These are phyloP conservation scores for Microcebus tavaratra DNA, from an alignment of 2,113 vertebrate species.

Conservation along the genomic window DNA sequence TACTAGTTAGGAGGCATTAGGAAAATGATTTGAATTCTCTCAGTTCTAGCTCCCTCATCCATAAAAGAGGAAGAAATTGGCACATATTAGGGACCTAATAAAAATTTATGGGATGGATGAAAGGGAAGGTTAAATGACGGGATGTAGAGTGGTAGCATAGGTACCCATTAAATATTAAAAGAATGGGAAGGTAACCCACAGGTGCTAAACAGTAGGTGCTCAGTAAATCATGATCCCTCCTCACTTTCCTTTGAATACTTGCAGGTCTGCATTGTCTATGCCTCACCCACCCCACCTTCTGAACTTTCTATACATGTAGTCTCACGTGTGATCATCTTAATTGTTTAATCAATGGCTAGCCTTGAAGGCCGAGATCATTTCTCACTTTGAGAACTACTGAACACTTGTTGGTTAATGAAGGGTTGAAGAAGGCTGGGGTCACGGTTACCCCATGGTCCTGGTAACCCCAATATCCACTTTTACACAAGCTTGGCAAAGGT, in stretches of 20 bases:
- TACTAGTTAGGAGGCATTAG: not conserved
- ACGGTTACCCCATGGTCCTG: not conserved
- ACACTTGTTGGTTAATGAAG: not conserved
- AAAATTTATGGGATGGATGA: not conserved
- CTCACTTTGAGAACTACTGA: not conserved
- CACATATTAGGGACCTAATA: not conserved
- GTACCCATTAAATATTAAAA: not conserved
- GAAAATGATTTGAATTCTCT: not conserved
- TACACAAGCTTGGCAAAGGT: not conserved
- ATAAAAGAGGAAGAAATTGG: not conserved
- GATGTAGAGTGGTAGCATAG: not conserved
- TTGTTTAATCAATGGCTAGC: not conserved
- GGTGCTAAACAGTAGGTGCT: not conserved
- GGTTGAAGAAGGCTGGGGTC: not conserved
- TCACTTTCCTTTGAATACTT: not conserved
- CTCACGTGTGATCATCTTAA: not conserved
- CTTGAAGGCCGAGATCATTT: not conserved
- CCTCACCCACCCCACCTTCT: not conserved
- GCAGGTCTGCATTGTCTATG: not conserved
- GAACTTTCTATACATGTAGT: not conserved
- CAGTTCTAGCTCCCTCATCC: not conserved
- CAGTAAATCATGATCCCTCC: not conserved
- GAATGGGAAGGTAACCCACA: not conserved
- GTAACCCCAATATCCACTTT: not conserved
- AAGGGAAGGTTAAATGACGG: not conserved